A percentile compares a stretch with the other conserved stretches of the same genome.
phyloP scores from a whole-genome alignment of 2,797 vertebrate species.

The Discoglossus pictus region DNA sequence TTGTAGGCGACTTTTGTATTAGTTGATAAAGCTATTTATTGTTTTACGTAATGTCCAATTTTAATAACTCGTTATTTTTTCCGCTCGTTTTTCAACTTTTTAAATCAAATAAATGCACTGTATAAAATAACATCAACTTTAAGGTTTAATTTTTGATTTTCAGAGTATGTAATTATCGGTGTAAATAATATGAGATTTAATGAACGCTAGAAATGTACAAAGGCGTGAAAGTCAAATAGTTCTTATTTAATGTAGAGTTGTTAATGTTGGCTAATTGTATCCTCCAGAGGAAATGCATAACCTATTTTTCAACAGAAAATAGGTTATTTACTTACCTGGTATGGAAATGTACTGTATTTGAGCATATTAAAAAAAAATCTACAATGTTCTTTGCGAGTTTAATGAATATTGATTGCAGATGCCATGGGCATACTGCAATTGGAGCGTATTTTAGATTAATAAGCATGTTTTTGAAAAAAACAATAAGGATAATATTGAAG shows the following conservation, averaged over 20 bases:
- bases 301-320: constrained; percentile 33
- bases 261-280: constrained; percentile 40
- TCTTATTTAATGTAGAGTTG: constrained; percentile 1
- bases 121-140: neutral
- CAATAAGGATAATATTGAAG: constrained; percentile 58
- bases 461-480: constrained; percentile 55
- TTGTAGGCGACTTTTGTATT: no score
- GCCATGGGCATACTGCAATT: constrained; percentile 50
- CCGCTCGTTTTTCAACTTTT: no score
- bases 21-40: no score
- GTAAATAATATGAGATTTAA: no score
- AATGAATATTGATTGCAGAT: constrained; percentile 60
- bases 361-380: constrained; percentile 25
- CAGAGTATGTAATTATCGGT: no score
- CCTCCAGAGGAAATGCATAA: constrained; percentile 33
- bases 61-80: no score
- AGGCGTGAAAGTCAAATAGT: constrained; percentile 1
- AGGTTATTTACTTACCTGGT: constrained; percentile 41
- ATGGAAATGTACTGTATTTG: constrained; percentile 27
- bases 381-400: constrained; percentile 34
- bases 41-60: no score
- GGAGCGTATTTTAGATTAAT: constrained; percentile 57
- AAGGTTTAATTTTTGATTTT: neutral
- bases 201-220: neutral
- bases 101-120: neutral